phyloP scores from a whole-genome alignment of 2,113 vertebrate genomes.

The Galbula dea region DNA sequence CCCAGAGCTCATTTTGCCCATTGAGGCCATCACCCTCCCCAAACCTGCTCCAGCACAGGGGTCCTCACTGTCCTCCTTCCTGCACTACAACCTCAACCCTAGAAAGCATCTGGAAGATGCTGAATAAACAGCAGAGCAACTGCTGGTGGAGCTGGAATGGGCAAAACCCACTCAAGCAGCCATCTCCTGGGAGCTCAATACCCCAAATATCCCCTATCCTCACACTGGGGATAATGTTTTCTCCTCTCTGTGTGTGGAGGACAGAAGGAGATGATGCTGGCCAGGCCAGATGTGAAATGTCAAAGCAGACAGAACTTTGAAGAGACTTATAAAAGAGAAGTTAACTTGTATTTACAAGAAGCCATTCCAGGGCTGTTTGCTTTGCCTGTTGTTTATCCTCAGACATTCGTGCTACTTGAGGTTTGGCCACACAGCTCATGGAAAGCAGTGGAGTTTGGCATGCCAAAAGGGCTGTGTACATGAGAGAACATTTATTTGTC shows the following conservation, averaged over 20 bases:
- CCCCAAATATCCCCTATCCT: neutral
- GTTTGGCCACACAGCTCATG: neutral
- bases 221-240: neutral
- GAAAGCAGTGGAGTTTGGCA: neutral
- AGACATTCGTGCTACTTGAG: slow-evolving; percentile 1
- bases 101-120: neutral
- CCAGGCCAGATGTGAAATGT: slow-evolving; percentile 7
- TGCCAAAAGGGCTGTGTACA: neutral
- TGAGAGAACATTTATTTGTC: neutral
- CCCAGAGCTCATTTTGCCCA: neutral
- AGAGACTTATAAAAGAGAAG: neutral
- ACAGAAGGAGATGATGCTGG: neutral
- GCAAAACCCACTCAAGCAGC: neutral
- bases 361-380: neutral
- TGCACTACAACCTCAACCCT: neutral
- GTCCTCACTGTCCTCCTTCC: neutral
- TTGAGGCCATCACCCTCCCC: neutral
- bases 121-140: neutral
- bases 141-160: neutral
- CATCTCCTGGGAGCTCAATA: rapidly evolving
- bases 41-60: rapidly evolving
- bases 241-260: no score
- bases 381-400: slow-evolving; percentile 17
- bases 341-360: slow-evolving; percentile 7
- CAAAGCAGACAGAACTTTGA: neutral